Conservation (phyloP, 2,113 vertebrate genomes). For the Phyllostomus hastatus region DNA sequence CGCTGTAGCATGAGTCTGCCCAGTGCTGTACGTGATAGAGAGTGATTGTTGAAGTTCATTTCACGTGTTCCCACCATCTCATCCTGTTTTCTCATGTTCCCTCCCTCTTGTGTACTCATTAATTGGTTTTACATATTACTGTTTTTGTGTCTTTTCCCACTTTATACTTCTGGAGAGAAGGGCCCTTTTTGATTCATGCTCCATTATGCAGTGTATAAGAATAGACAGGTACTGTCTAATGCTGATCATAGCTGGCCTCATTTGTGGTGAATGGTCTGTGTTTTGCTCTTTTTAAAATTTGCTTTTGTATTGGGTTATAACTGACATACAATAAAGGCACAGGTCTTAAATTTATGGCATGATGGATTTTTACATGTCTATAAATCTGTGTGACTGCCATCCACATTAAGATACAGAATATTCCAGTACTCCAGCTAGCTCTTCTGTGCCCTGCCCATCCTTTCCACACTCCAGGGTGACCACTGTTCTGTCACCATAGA, state of each 20-base stretch:
- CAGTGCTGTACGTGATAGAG: not conserved
- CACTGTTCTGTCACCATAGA: fast-evolving
- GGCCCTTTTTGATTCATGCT: not conserved
- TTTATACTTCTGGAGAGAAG: not conserved
- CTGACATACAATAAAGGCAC: not conserved
- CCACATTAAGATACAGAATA: not conserved
- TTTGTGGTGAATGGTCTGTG: not conserved
- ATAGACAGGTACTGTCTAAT: not conserved
- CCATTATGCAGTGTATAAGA: fast-evolving
- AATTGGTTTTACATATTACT: not conserved
- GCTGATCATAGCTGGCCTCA: too few relatives aligned
- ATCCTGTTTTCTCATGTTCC: not conserved
- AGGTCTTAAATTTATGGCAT: not conserved
- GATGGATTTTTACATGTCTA: not conserved
- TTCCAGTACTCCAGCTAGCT: not conserved
- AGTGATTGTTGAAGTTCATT: not conserved
- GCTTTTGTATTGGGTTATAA: not conserved
- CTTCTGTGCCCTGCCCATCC: too few relatives aligned
- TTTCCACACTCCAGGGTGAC: not conserved
- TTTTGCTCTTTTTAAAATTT: not conserved
- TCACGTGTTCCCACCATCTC: not conserved
- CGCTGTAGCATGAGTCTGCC: not conserved
- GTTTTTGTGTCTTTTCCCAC: not conserved
- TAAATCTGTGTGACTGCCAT: not conserved
- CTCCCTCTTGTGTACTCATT: not conserved